A percentile compares a stretch with the other conserved stretches of the same genome.
phyloP scores from a whole-genome alignment of 2,888 invertebrate genomes.

The Labia minor region DNA sequence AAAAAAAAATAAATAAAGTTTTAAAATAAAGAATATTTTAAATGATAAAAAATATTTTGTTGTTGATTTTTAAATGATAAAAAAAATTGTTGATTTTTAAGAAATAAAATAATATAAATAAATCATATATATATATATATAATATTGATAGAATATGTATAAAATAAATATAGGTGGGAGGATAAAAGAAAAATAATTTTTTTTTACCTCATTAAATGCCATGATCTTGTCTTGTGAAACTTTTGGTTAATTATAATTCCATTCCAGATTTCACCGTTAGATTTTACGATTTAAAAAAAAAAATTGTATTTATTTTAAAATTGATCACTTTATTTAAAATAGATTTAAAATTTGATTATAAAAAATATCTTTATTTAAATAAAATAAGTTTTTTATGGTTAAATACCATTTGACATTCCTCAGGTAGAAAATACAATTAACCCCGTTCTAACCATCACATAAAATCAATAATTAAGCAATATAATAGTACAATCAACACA shows the following conservation, averaged over 20 bases:
- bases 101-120: too few species aligned
- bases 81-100: too few species aligned
- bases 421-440: constrained; percentile 5
- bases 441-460: neutral
- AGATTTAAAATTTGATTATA: neutral
- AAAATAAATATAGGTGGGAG: neutral
- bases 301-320: neutral
- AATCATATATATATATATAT: neutral
- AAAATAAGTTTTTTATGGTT: neutral
- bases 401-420: constrained; percentile 5
- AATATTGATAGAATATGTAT: neutral
- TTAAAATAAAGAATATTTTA: too few species aligned
- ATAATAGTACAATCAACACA: neutral
- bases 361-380: neutral
- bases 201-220: neutral
- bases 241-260: neutral
- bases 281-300: neutral
- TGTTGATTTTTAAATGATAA: too few species aligned
- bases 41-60: too few species aligned
- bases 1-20: neutral
- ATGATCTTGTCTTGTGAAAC: neutral
- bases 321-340: too few species aligned
- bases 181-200: neutral
- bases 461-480: neutral
- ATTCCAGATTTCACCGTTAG: constrained; percentile 1